Base-by-base conservation (phyloP, 2,797 vertebrate species). In the Prionace glauca region DNA sequence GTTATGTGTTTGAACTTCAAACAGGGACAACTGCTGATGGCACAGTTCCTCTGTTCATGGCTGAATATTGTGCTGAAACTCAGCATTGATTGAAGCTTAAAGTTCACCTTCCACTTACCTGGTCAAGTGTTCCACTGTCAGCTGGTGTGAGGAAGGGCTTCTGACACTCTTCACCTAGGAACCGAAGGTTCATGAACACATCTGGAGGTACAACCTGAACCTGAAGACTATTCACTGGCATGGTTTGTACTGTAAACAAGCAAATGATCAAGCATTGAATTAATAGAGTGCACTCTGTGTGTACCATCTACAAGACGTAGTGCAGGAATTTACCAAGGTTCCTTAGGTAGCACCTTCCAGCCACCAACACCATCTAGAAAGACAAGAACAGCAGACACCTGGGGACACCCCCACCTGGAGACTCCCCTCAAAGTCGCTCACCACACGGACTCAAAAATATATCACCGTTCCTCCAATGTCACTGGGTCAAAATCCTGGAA, bases 231-330 rank as follows among this genome's bases (percentile, higher is more conserved):
- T 0, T 95, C 71, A 95, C 72, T 77, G 94, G 79, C 12, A 96
- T 96, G 96, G 90, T 96, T 95, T 97, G 98, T 99, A 95, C 0
- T 95, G 91, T 11, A 60, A 97, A 91, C 97, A 96, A 81, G 97
- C 32, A 95, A 18, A 62, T 32, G 1, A 60, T 50, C 41, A 56
- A 22, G 10, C 86, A 56, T 26, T 88, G 12, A 62, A 9, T 50
- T 56, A 87, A 41, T 45, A 45, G 77, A 81, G 32, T 79, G 77
- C 32, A 36, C 1, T 20, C 36, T 18, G 41, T 84, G 36, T 9
- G 36, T 8, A 77, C 11, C 32, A n/a, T 22, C 36, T 36, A 22
- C 65, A 67, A 67, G 65, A 16, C 16, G 2, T 16, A 67, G 16
- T 67, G 65, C 65, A 67, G 65, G 65, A 67, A 67, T 10, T 24